These are phyloP conservation scores for Rhinolophus sinicus DNA, from an alignment of 2,113 vertebrate genomes.

Conservation along the genomic window DNA sequence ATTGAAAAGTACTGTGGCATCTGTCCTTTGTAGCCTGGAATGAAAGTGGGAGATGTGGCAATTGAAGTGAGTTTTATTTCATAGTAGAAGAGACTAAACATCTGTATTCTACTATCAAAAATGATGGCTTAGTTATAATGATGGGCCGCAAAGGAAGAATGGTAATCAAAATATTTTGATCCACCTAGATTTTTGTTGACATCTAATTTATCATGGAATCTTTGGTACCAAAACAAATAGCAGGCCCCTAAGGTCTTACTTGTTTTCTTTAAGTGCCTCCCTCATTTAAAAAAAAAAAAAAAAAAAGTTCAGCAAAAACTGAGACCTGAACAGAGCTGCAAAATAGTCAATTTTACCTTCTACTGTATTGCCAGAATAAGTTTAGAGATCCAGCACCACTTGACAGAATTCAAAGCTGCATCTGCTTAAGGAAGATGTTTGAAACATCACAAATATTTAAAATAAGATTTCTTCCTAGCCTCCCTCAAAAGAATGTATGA, in stretches of 20 bases:
- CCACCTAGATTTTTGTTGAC: not conserved
- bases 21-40: not conserved
- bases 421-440: not conserved
- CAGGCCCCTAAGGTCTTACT: not conserved
- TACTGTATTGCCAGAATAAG: not conserved
- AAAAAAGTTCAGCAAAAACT: not conserved
- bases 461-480: not conserved
- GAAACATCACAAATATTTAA: not conserved
- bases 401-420: not conserved
- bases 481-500: not conserved
- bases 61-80: not conserved
- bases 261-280: not conserved
- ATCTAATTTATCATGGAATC: not conserved
- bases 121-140: not conserved
- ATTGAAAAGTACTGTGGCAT: not conserved
- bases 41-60: not conserved
- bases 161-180: not conserved
- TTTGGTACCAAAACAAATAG: not conserved
- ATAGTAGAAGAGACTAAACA: not conserved
- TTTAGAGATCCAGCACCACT: not conserved
- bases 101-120: not conserved
- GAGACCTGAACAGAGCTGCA: not conserved
- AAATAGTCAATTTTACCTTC: not conserved
- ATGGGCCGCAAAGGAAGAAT: not conserved
- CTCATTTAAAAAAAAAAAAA: not conserved